Conservation (phyloP, 92 coral and sea anemone species). For the Epizoanthus fatuus region DNA sequence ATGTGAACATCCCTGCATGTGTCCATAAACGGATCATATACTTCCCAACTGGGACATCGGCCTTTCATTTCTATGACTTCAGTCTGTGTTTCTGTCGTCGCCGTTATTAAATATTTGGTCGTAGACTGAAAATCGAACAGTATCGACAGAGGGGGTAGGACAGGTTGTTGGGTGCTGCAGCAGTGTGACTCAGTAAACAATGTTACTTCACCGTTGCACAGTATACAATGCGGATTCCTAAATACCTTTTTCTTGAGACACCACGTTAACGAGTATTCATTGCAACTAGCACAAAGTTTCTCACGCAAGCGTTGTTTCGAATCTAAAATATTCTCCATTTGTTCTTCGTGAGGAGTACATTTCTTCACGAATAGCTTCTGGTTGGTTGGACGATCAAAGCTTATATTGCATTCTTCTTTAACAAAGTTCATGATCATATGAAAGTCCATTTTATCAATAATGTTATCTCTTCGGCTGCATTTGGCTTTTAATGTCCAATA, state of each 20-base stretch:
- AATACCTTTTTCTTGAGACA: slow-evolving; percentile 4
- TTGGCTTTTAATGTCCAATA: slow-evolving; percentile 21
- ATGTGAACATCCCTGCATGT: background rate
- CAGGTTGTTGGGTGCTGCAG: background rate
- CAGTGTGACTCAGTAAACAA: slow-evolving; percentile 6
- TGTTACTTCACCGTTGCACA: slow-evolving; percentile 16
- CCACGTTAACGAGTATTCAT: slow-evolving; percentile 23
- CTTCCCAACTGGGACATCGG: slow-evolving; percentile 1
- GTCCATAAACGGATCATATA: slow-evolving; percentile 26
- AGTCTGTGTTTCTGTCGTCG: background rate
- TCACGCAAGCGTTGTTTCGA: background rate
- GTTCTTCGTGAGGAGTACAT: slow-evolving; percentile 17
- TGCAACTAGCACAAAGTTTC: slow-evolving; percentile 11
- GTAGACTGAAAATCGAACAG: slow-evolving; percentile 41
- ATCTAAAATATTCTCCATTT: background rate
- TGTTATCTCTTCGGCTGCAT: background rate
- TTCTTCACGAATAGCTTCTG: slow-evolving; percentile 14
- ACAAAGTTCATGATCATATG: background rate
- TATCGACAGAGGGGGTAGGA: slow-evolving; percentile 9
- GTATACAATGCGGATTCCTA: slow-evolving; percentile 45
- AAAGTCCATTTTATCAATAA: background rate
- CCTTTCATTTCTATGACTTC: background rate
- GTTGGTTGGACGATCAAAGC: background rate
- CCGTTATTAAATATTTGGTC: slow-evolving; percentile 18
- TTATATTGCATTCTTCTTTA: slow-evolving; percentile 27